Conservation (phyloP, 2,797 vertebrate genomes). For the Botia kubotai region DNA sequence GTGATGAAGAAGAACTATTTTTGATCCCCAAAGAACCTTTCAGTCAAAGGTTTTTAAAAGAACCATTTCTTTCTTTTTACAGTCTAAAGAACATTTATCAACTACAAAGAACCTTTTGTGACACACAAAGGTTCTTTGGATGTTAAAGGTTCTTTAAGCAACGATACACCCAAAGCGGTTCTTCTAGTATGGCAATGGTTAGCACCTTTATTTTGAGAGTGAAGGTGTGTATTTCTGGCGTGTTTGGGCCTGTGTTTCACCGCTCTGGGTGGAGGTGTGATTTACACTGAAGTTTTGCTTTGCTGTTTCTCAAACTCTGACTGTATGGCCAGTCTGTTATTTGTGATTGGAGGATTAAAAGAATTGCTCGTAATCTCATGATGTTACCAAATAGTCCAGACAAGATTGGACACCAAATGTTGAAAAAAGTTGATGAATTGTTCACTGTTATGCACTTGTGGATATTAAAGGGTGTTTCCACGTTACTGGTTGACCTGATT, state of each 20-base stretch:
- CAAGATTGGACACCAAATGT: not conserved
- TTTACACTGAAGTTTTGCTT: not conserved
- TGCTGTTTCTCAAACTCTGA: not conserved
- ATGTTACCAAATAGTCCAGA: not conserved
- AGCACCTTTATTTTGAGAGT: too few relatives aligned
- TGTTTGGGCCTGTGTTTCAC: slow-evolving; percentile 50
- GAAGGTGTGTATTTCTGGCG: slow-evolving; percentile 23
- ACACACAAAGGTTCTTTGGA: too few relatives aligned
- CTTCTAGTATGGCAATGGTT: too few relatives aligned
- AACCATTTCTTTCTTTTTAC: too few relatives aligned
- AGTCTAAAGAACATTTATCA: too few relatives aligned
- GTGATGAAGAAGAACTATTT: too few relatives aligned
- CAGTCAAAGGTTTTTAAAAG: too few relatives aligned
- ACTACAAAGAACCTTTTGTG: too few relatives aligned
- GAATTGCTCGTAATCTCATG: not conserved
- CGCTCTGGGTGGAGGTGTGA: slow-evolving; percentile 43
- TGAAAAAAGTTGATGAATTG: not conserved
- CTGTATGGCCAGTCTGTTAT: not conserved
- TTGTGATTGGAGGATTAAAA: not conserved
- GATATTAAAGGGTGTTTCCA: not conserved
- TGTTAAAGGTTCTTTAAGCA: too few relatives aligned
- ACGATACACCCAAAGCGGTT: too few relatives aligned
- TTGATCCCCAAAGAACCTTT: too few relatives aligned
- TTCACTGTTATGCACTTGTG: not conserved
- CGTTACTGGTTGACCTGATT: not conserved